Percentiles rank a stretch among this genome's conserved stretches.
Evolutionary conservation across 1,140 invertebrate genomes (phyloP).

Genomic region (Heliconius himera): DNA sequence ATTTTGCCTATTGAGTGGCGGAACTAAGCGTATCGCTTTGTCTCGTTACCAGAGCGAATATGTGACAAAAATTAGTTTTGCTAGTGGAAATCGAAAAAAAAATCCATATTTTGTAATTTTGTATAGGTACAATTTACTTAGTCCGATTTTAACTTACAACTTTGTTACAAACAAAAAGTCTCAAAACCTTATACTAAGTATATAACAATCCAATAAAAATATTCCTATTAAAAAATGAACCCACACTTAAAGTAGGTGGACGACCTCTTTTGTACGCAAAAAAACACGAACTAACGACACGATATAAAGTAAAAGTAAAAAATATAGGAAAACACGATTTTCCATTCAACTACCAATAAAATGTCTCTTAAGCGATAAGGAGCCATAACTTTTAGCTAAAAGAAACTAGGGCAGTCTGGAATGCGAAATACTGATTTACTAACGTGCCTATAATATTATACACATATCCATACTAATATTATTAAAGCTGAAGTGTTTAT

Average conservation of each 20-base stretch:
- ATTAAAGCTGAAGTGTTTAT: too few species aligned
- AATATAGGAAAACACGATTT: conserved; percentile 19
- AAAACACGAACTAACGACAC: neutral
- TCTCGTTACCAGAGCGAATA: too few species aligned
- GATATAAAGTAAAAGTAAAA: conserved; percentile 1
- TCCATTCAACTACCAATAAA: conserved; percentile 29
- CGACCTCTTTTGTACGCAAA: neutral
- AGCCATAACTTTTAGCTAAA: conserved; percentile 24
- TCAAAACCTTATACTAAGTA: too few species aligned
- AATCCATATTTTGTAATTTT: too few species aligned
- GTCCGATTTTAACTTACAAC: neutral
- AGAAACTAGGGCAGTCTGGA: conserved; percentile 26
- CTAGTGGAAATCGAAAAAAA: too few species aligned
- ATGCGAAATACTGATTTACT: neutral
- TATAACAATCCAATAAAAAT: neutral
- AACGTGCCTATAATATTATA: neutral
- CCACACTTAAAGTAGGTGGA: neutral
- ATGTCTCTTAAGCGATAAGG: conserved; percentile 27
- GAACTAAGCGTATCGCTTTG: too few species aligned
- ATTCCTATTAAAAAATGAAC: neutral
- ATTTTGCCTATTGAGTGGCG: too few species aligned
- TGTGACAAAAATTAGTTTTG: too few species aligned
- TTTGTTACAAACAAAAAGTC: neutral
- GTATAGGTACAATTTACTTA: neutral
- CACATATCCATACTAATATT: neutral